Conservation (phyloP, 2,113 vertebrate species). For the Ptychochromis oligacanthus region DNA sequence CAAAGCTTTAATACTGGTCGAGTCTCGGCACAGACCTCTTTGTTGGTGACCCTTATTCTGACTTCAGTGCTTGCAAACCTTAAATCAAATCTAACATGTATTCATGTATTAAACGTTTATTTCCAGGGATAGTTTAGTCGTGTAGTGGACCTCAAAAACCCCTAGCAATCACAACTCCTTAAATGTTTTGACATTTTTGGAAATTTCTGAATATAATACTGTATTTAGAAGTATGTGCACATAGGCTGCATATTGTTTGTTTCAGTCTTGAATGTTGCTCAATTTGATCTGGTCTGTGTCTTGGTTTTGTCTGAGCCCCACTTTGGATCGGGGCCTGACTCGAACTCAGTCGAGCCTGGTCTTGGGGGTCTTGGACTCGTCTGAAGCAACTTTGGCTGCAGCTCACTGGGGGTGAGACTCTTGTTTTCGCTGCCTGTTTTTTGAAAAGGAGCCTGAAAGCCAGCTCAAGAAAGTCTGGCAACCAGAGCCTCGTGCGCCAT, state of each 20-base stretch:
- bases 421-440: slow-evolving; percentile 42
- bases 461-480: slow-evolving; percentile 81
- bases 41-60: neutral
- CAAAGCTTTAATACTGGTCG: slow-evolving; percentile 6
- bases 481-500: slow-evolving; percentile 75
- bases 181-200: neutral
- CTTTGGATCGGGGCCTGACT: neutral
- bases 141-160: neutral
- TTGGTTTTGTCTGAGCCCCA: slow-evolving; percentile 7
- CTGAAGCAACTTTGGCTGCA: slow-evolving; percentile 23
- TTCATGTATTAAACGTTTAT: neutral
- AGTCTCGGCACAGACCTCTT: neutral
- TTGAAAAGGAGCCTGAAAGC: slow-evolving; percentile 62
- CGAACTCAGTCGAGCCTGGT: neutral
- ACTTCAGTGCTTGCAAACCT: neutral
- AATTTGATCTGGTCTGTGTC: slow-evolving; percentile 16
- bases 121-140: neutral
- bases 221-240: neutral
- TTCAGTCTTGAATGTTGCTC: neutral
- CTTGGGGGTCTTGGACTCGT: slow-evolving; percentile 19
- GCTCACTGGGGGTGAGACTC: slow-evolving; percentile 18
- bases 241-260: neutral
- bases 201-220: slow-evolving; percentile 7
- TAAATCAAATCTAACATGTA: neutral
- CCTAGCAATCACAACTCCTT: neutral